Conservation (phyloP, 2,113 vertebrate genomes). For the Glaucomys volans region DNA sequence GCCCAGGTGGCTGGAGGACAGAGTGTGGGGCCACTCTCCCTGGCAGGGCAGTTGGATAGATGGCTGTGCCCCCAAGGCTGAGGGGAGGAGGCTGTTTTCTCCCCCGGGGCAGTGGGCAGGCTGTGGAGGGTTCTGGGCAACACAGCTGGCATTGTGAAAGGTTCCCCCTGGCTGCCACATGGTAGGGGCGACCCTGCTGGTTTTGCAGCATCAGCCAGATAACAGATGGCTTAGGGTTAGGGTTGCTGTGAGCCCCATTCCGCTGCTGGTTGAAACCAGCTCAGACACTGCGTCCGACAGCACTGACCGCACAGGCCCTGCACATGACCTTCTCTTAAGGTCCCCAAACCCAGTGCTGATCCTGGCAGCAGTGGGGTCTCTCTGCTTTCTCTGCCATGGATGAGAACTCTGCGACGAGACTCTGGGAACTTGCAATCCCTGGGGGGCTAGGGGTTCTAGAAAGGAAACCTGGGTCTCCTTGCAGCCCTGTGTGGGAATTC, state of each 20-base stretch:
- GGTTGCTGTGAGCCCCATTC: background rate
- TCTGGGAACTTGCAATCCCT: background rate
- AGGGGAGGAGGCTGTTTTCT: background rate
- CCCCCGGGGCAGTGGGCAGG: background rate
- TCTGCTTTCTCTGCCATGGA: background rate
- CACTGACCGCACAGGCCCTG: background rate
- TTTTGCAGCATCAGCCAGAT: background rate
- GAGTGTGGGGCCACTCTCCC: background rate
- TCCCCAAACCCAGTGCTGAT: background rate
- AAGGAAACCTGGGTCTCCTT: background rate
- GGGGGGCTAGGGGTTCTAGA: background rate
- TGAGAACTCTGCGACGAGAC: background rate
- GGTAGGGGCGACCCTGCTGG: background rate
- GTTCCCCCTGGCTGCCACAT: background rate
- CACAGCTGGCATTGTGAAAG: background rate
- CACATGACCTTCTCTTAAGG: background rate
- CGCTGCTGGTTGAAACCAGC: background rate
- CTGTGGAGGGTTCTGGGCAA: background rate
- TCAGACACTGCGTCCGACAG: background rate
- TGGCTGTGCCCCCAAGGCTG: background rate
- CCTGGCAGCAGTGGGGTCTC: background rate
- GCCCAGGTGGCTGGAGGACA: too few species aligned
- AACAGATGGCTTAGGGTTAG: background rate
- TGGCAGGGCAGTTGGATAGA: background rate
- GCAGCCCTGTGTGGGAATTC: background rate